These are phyloP conservation scores for Thumatha senex DNA, from an alignment of 2,888 invertebrate species.

Conservation along the genomic window DNA sequence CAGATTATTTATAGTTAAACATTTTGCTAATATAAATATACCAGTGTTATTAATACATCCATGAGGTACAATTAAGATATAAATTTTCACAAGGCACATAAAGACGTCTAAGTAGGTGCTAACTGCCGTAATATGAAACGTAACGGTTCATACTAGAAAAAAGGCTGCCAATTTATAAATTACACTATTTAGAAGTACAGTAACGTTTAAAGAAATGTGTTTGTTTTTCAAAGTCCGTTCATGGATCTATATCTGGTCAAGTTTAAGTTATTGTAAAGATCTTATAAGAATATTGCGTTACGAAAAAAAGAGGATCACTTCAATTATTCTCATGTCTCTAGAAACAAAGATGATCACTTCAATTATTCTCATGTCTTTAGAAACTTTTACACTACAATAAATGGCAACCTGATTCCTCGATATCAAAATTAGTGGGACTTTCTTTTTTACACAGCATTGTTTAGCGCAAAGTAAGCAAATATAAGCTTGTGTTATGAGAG, in stretches of 20 bases:
- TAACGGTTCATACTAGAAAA: slow-evolving; percentile 28
- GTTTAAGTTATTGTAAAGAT: slow-evolving; percentile 19
- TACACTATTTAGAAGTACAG: slow-evolving; percentile 25
- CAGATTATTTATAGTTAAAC: slow-evolving; percentile 7
- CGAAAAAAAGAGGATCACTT: background rate
- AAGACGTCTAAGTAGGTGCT: slow-evolving; percentile 8
- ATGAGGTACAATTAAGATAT: slow-evolving; percentile 1
- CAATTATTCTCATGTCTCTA: too few species aligned
- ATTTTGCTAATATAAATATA: slow-evolving; percentile 1
- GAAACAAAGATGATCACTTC: too few species aligned
- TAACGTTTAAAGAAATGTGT: slow-evolving; percentile 15
- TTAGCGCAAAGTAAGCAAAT: too few species aligned
- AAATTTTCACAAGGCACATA: slow-evolving; percentile 3
- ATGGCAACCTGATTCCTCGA: too few species aligned
- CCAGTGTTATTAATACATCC: background rate
- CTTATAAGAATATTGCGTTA: slow-evolving; percentile 13
- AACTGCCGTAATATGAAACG: slow-evolving; percentile 12
- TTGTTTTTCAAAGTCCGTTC: slow-evolving; percentile 21
- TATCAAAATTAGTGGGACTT: too few species aligned
- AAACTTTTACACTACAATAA: background rate
- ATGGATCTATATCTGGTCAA: slow-evolving; percentile 31
- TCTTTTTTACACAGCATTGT: too few species aligned
- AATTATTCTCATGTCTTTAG: too few species aligned
- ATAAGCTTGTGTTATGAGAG: too few species aligned
- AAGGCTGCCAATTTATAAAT: slow-evolving; percentile 28